These are phyloP conservation scores for Alitta virens DNA, from an alignment of 2,888 invertebrate genomes.

Conservation along the genomic window DNA sequence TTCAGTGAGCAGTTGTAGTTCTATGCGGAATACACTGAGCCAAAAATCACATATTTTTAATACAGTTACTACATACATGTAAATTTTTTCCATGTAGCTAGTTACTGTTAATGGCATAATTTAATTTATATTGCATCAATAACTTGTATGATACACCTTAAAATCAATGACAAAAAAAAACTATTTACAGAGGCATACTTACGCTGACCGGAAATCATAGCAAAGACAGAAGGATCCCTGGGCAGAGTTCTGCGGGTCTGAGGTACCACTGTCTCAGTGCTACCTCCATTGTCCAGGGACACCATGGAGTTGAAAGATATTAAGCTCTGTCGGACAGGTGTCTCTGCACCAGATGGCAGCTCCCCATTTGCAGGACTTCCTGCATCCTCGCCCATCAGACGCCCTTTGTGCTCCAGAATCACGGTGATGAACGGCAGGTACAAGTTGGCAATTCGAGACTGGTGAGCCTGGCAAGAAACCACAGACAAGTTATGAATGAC, in stretches of 20 bases:
- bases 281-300: background rate
- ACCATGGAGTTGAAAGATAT: conserved; percentile 1
- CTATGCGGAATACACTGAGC: no score
- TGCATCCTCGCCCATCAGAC: conserved; percentile 60
- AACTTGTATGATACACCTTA: no score
- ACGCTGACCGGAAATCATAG: conserved; percentile 39
- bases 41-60: no score
- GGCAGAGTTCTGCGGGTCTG: background rate
- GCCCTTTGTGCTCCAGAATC: conserved; percentile 81
- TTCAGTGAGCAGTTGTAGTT: no score
- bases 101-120: no score
- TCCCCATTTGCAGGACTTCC: conserved; percentile 6
- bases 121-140: no score
- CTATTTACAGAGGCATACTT: background rate
- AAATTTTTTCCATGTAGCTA: no score
- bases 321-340: background rate
- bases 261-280: background rate
- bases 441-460: conserved; percentile 80
- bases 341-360: background rate
- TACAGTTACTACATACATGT: no score
- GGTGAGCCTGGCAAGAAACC: conserved; percentile 61
- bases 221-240: conserved; percentile 37
- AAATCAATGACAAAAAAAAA: no score
- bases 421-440: conserved; percentile 90
- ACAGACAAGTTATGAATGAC: no score